These are phyloP conservation scores for Hylyphantes graminicola DNA, from an alignment of 1,140 invertebrate genomes.

Conservation along the genomic window DNA sequence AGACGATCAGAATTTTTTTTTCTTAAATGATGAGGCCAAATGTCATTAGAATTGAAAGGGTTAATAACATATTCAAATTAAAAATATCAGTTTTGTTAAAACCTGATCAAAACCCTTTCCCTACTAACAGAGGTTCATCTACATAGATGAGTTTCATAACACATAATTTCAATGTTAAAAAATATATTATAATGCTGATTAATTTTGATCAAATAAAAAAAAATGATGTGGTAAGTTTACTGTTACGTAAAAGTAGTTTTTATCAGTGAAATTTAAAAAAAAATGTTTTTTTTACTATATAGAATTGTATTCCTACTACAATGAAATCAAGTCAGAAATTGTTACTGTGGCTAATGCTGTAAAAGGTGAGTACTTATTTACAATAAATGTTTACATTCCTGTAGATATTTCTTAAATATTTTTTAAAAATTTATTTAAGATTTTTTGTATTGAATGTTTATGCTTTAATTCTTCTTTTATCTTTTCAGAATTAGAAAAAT, in stretches of 20 bases:
- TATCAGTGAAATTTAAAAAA: background rate
- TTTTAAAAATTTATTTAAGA: background rate
- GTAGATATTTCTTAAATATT: background rate
- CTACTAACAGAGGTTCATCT: background rate
- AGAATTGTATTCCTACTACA: background rate
- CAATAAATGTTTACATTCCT: background rate
- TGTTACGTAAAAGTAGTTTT: background rate
- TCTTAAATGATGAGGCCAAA: no score
- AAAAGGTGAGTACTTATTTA: background rate
- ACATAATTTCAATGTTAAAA: background rate
- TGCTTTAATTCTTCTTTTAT: background rate
- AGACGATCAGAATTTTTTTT: no score
- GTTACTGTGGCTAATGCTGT: background rate
- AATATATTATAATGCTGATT: background rate
- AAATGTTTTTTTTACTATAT: background rate
- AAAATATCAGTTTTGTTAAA: background rate
- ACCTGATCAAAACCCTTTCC: background rate
- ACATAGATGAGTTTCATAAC: background rate
- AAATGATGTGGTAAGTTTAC: background rate
- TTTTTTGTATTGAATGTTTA: background rate
- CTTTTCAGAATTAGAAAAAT: constrained; percentile 12
- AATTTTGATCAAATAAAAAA: background rate
- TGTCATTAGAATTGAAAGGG: no score
- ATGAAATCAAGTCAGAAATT: background rate
- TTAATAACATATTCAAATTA: background rate